Evolutionary conservation across 1,140 invertebrate species (phyloP).

Genomic region (Drosophila pallidifrons): DNA sequence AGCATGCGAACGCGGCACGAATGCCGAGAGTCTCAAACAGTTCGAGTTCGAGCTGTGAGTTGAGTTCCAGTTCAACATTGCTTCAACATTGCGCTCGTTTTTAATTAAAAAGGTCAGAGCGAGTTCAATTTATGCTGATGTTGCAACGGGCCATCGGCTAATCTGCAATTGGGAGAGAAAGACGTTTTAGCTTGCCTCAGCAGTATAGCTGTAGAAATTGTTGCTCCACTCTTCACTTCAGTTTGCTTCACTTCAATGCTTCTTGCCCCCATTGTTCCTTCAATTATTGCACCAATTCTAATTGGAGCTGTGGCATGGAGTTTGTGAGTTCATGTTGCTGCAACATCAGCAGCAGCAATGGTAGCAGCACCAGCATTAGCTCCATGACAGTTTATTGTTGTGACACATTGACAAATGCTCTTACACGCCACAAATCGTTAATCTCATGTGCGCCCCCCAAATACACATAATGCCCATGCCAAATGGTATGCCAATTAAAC

Average conservation of each 20-base stretch:
- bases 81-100: constrained; percentile 40
- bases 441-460: constrained; percentile 38
- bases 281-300: constrained; percentile 31
- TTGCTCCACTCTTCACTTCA: too few relatives aligned
- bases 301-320: background rate
- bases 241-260: background rate
- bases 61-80: constrained; percentile 30
- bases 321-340: background rate
- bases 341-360: background rate
- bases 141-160: constrained; percentile 21
- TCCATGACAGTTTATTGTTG: constrained; percentile 63
- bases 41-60: constrained; percentile 11
- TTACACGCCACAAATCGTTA: constrained; percentile 78
- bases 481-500: constrained; percentile 70
- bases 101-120: constrained; percentile 76
- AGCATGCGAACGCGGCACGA: constrained; percentile 74
- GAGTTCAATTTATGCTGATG: constrained; percentile 74
- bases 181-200: constrained; percentile 38
- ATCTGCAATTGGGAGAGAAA: constrained; percentile 36
- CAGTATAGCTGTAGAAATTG: background rate
- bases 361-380: background rate
- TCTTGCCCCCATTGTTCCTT: constrained; percentile 7
- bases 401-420: constrained; percentile 78
- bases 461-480: constrained; percentile 58
- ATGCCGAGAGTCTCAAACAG: constrained; percentile 40